Evolutionary conservation across 64 coral and sea anemone genomes (phyloP), one percentile per base, ranked within the genome.

Genomic region (Montipora foliosa): DNA sequence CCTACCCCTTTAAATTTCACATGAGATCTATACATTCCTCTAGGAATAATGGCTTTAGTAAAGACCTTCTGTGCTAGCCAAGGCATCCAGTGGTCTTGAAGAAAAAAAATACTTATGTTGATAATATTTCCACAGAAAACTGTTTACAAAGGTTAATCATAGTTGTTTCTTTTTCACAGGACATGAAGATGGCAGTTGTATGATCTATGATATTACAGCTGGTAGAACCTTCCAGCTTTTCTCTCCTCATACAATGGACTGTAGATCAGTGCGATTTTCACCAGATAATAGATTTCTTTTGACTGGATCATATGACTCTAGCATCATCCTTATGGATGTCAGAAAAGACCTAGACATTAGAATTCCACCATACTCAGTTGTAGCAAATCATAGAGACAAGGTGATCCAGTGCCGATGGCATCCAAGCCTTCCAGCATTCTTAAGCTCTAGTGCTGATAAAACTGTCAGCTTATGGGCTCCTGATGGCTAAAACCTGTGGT

Each of bases 391-490:
- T 80, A 92, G 57, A 9, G 98, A 99, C 72, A 99, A 99, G 47
- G 92, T 99, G 8, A 99, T 99, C 12, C 98, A 99, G 64, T 99
- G 98, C 20, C 92, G 98, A 13, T 99, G 98, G 98, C 98, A 99
- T 76, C 98, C 98, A 20, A 77, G 53, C 47, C 89, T 92, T 13
- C 77, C 84, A 4, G 79, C 85, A 29, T 99, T 99, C 92, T 82
- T 99, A 29, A 96, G 94, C 61, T 94, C 95, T 20, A 99, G 98
- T 96, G 98, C 98, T 11, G 98, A 99, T 76, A 96, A 84, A 90
- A 99, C 92, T 80, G 95, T 90, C 71, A 88, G 74, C 21, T 87
- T 99, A 2, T 99, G 98, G 98, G 88, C 92, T 17, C 79, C 94
- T 29, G 96, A 97, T 3, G 79, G 55, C 57, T 97, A 85, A 81